These are phyloP conservation scores for Poeciliopsis infans DNA, from an alignment of 2,797 vertebrate genomes.

Conservation along the genomic window DNA sequence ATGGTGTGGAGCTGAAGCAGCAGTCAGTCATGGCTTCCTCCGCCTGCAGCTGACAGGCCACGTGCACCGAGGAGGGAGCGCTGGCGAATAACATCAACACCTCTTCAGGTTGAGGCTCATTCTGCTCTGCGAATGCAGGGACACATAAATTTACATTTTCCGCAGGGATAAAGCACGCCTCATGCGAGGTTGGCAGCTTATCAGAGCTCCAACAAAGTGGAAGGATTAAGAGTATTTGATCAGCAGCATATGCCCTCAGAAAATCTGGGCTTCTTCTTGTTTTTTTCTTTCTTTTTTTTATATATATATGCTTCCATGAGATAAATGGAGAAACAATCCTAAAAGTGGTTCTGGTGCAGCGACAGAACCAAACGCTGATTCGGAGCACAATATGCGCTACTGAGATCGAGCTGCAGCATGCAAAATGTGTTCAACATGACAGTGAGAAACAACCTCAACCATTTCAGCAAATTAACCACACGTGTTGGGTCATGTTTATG, in stretches of 20 bases:
- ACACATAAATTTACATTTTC: constrained; percentile 18
- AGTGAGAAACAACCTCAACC: background rate
- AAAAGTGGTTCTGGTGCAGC: too few relatives aligned
- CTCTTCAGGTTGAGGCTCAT: constrained; percentile 6
- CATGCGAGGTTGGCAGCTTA: constrained; percentile 13
- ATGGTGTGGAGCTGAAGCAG: constrained; percentile 29
- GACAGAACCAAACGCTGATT: too few relatives aligned
- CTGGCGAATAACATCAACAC: constrained; percentile 29
- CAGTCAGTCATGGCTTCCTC: constrained; percentile 38
- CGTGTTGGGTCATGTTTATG: background rate
- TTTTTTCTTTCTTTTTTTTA: background rate
- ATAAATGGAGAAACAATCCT: too few relatives aligned
- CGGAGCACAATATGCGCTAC: too few relatives aligned
- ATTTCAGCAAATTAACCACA: background rate
- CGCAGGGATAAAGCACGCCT: background rate
- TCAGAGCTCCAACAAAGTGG: constrained; percentile 10
- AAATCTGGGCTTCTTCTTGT: background rate
- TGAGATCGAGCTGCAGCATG: too few relatives aligned
- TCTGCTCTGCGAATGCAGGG: background rate
- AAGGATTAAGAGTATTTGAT: constrained; percentile 29
- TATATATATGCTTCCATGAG: background rate
- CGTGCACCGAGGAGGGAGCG: background rate
- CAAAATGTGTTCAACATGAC: too few relatives aligned
- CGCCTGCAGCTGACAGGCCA: constrained; percentile 27
- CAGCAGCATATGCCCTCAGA: constrained; percentile 5